phyloP scores from a whole-genome alignment of 2,113 vertebrate genomes.

The Accipiter cooperii region DNA sequence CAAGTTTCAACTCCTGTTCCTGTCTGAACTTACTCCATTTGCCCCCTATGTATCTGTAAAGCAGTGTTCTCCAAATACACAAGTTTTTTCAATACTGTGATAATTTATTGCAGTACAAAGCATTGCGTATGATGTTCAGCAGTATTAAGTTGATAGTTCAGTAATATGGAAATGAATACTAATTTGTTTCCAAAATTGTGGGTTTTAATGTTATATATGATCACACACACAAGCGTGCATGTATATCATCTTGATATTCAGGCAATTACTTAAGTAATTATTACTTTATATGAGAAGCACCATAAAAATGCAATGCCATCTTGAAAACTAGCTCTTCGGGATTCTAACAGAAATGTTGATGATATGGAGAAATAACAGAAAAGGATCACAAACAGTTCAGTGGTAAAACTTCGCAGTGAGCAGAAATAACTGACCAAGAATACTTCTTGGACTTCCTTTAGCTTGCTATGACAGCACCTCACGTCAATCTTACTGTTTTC shows the following conservation, averaged over 20 bases:
- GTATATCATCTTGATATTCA: background rate
- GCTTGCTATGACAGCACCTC: background rate
- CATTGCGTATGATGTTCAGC: background rate
- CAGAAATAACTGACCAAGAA: background rate
- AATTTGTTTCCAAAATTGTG: background rate
- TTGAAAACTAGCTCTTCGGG: background rate
- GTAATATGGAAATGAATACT: background rate
- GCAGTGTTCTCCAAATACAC: background rate
- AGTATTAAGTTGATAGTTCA: background rate
- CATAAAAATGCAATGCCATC: background rate
- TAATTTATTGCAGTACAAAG: background rate
- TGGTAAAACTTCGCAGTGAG: background rate
- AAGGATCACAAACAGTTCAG: background rate
- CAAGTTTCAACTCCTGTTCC: background rate
- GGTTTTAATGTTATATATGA: background rate
- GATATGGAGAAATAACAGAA: background rate
- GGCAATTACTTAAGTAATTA: background rate
- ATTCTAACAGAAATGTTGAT: background rate
- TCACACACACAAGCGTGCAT: accelerated
- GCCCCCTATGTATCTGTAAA: background rate
- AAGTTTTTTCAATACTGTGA: background rate
- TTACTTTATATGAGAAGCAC: background rate
- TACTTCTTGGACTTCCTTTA: background rate
- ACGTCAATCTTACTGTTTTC: background rate
- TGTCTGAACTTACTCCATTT: background rate